Base-by-base conservation (phyloP, 2,113 vertebrate genomes). In the Otocyon megalotis region DNA sequence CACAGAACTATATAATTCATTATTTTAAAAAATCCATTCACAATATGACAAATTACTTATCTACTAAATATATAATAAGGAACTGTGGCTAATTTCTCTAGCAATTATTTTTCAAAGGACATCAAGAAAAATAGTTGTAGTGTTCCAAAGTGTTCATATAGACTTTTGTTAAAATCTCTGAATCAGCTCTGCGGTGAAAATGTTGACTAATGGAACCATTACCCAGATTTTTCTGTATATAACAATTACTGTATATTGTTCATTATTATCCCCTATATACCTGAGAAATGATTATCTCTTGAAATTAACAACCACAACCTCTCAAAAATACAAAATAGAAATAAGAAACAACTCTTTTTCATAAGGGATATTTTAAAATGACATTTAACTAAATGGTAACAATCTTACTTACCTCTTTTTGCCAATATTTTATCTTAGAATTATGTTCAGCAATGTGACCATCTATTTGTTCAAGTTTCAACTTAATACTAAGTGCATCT, bases 381-480 rank as follows among this genome's bases (percentile, higher is more conserved):
- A 94, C 56, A 84, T 43, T 93, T 87, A 50, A 69, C 20, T 76
- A 83, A 91, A 83, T 28, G 17, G 22, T 67, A 95, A 53, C 9
- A 77, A 37, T 81, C 98, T 76, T 97, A 99, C 98, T 76, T 97
- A 99, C 99, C 99, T 99, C 99, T 98, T 99, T 99, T 65, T 99
- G 99, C 99, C 99, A 99, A 93, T 99, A 99, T 98, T 99, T 99
- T 76, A 99, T 98, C 98, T 99, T 99, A 69, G 98, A 98, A 96
- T 99, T 99, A 97, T 99, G 99, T 88, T 99, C 99, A 0, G 98
- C 92, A 98, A 99, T 99, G 90, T 98, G 99, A 72, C 98, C 98
- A 16, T 99, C 99, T 0, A 99, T 98, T 89, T 99, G 99, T 93
- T 99, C 99, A 4, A 99, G 98, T 97, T 99, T 99, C 90, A 99